Percentiles rank a stretch among this genome's conserved stretches.
Conservation (phyloP, 2,888 invertebrate species). For the Aelia acuminata region DNA sequence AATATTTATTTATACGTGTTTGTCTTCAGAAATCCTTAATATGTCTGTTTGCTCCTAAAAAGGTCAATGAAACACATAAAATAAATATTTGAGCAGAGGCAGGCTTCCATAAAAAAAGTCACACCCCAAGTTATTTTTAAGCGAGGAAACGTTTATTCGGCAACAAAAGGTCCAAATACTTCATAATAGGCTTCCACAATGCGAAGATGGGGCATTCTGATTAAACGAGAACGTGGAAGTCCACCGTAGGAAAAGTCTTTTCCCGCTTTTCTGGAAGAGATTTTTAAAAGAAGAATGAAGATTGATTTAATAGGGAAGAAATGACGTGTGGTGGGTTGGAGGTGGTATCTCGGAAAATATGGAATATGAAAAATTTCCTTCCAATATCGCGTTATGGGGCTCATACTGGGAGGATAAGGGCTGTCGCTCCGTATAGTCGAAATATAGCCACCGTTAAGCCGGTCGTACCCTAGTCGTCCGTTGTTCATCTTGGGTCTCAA, state of each 20-base stretch:
- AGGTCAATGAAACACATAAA: no score
- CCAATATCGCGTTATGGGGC: slow-evolving; percentile 24
- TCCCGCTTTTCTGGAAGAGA: neutral
- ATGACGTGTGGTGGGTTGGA: neutral
- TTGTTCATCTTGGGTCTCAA: neutral
- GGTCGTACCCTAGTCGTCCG: neutral
- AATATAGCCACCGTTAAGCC: neutral
- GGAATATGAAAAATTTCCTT: slow-evolving; percentile 11
- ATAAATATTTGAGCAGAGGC: no score
- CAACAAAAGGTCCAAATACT: neutral
- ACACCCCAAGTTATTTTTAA: neutral
- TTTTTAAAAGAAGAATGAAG: neutral
- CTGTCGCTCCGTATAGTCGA: neutral
- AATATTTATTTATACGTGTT: no score
- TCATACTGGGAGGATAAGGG: neutral
- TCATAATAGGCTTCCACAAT: neutral
- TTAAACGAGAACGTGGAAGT: neutral
- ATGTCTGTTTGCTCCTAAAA: no score
- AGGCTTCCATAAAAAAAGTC: neutral
- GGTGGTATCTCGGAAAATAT: neutral
- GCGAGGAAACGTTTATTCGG: neutral
- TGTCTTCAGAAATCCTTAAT: no score
- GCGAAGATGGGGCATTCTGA: neutral
- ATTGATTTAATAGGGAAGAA: slow-evolving; percentile 26
- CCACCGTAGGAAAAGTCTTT: neutral